Evolutionary conservation across 2,888 invertebrate genomes (phyloP), one percentile per base, ranked within the genome.

Genomic region (Lacanobia oleracea): DNA sequence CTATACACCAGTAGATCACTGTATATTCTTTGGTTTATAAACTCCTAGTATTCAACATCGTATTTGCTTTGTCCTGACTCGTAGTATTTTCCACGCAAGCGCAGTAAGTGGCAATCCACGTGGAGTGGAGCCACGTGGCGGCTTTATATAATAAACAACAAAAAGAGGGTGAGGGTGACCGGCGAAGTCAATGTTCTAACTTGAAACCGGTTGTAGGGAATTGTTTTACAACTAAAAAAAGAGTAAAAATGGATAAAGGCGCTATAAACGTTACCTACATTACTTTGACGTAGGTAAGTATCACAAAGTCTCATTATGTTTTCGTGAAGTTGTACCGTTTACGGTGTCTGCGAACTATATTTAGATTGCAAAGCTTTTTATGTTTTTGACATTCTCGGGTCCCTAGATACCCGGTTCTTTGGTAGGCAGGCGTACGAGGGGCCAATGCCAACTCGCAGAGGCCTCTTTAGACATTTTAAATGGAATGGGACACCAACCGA

Each of bases 41-140:
- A 9, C 3, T 50, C n/a, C 48, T 48, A 48, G 48, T 48, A 2
- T 48, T 48, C 48, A 48, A 48, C 48, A 48, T 48, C 48, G 48
- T 18, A 48, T 48, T 43, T 18, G 45, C 45, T 1, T 18, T 48
- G 18, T 48, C 18, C 48, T 48, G 48, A 18, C 18, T 48, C 18
- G 2, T 48, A 48, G 48, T 43, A 48, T 18, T 51, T 51, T 53
- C 10, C 53, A 59, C 48, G 75, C 67, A 73, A 21, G 67, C 66
- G 73, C 37, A 66, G 21, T 73, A 50, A 27, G 27, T 10, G 21
- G 40, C 14, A 33, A 27, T 53, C 27, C 75, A 59, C 43, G 75
- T 74, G 65, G n/a, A 45, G 16, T 18, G 14, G 45, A 50, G 12
- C 16, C 43, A 21, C 18, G 48, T 23, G 21, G 8, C 4, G 9